A percentile compares a stretch with the other conserved stretches of the same genome.
Conservation (phyloP, 2,888 invertebrate genomes). For the Cerastis leucographa region DNA sequence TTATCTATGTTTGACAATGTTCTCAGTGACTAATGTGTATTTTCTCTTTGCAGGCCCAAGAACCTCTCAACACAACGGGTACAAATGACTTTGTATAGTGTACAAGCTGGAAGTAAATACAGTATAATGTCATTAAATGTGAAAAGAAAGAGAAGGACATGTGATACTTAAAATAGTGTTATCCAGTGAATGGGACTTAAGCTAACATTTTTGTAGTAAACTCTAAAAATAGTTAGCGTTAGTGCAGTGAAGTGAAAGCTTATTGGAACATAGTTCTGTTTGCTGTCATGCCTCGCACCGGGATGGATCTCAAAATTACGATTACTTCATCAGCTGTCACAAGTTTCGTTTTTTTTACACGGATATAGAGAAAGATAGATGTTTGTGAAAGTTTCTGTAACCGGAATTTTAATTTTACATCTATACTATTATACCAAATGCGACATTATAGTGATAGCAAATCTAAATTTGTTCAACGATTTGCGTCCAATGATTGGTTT, state of each 20-base stretch:
- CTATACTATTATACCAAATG: neutral
- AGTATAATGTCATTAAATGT: constrained; percentile 87
- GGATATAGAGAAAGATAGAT: constrained; percentile 38
- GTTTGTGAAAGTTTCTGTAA: neutral
- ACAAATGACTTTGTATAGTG: constrained; percentile 95
- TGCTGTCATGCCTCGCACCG: constrained; percentile 76
- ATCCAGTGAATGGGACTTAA: constrained; percentile 86
- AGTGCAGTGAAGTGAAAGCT: constrained; percentile 83
- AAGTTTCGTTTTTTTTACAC: constrained; percentile 55
- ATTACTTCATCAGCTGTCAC: constrained; percentile 68
- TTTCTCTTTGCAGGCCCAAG: constrained; percentile 93
- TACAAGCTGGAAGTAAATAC: constrained; percentile 87
- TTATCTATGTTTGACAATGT: constrained; percentile 17
- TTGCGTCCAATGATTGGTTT: constrained; percentile 25
- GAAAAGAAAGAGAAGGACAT: constrained; percentile 89
- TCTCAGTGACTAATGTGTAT: constrained; percentile 54
- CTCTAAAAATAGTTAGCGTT: constrained; percentile 80
- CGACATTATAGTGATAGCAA: constrained; percentile 22
- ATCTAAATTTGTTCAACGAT: constrained; percentile 51
- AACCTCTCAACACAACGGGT: constrained; percentile 95
- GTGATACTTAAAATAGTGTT: constrained; percentile 87
- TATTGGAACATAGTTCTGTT: constrained; percentile 82
- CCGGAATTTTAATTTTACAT: constrained; percentile 28
- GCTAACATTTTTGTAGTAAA: constrained; percentile 83
- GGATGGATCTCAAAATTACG: constrained; percentile 83